These are phyloP conservation scores for Biston betularia DNA, from an alignment of 2,888 invertebrate species.

Conservation along the genomic window DNA sequence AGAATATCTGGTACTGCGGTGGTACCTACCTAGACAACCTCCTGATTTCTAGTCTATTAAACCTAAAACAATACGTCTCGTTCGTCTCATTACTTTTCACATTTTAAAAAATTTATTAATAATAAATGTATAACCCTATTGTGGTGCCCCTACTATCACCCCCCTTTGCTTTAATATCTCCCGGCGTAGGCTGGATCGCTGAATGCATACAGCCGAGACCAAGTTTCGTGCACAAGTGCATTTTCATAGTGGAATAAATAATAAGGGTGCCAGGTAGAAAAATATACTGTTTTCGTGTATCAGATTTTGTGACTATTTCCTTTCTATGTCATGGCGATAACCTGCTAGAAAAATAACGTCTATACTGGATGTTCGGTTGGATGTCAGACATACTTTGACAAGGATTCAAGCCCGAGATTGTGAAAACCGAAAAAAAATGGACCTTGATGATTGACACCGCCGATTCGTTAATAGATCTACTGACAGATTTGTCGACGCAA, in stretches of 20 bases:
- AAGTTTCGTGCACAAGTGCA: slow-evolving; percentile 72
- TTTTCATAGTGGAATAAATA: slow-evolving; percentile 69
- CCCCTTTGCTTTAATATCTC: slow-evolving; percentile 61
- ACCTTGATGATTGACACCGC: too few species aligned
- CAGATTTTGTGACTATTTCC: slow-evolving; percentile 35
- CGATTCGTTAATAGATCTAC: too few species aligned
- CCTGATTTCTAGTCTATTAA: too few species aligned
- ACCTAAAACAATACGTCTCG: too few species aligned
- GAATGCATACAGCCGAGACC: slow-evolving; percentile 61
- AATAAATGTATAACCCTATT: background rate
- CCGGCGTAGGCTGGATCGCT: slow-evolving; percentile 64
- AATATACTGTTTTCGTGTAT: slow-evolving; percentile 39
- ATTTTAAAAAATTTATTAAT: too few species aligned
- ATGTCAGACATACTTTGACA: too few species aligned
- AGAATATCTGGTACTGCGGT: too few species aligned
- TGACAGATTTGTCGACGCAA: too few species aligned
- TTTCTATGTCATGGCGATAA: slow-evolving; percentile 12
- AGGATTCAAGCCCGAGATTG: too few species aligned
- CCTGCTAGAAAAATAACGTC: background rate
- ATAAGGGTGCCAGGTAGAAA: slow-evolving; percentile 52
- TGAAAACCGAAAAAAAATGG: too few species aligned
- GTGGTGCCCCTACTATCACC: slow-evolving; percentile 34
- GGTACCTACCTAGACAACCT: too few species aligned
- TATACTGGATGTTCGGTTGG: background rate
- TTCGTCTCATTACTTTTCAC: too few species aligned